These are phyloP conservation scores for Paedocypris micromegethes DNA, from an alignment of 2,797 vertebrate genomes.

Conservation along the genomic window DNA sequence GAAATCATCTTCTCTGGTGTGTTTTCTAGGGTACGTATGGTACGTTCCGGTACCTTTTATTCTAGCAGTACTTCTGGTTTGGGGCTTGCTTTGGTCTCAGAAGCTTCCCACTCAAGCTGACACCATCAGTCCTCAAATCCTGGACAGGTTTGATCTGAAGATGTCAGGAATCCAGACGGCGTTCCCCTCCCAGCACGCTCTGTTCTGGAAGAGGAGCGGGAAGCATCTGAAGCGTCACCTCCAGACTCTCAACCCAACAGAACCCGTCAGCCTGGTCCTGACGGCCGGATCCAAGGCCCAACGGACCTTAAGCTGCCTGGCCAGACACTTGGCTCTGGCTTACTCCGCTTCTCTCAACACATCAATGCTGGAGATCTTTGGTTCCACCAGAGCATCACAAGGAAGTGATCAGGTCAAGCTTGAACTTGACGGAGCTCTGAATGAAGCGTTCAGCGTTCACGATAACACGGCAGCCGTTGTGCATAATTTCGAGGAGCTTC, in stretches of 20 bases:
- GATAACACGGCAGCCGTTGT: constrained; percentile 73
- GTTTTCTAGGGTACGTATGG: constrained; percentile 52
- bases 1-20: not conserved
- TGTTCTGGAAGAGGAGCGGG: constrained; percentile 74
- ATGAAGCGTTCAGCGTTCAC: constrained; percentile 65
- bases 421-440: constrained; percentile 73
- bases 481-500: constrained; percentile 81
- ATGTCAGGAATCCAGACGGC: constrained; percentile 62
- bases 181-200: constrained; percentile 74
- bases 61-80: constrained; percentile 4
- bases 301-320: constrained; percentile 78
- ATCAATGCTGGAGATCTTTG: constrained; percentile 68
- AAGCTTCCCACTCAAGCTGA: constrained; percentile 1
- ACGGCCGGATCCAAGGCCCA: constrained; percentile 67
- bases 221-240: constrained; percentile 82
- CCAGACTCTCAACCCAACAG: constrained; percentile 59
- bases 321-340: constrained; percentile 64
- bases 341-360: constrained; percentile 68
- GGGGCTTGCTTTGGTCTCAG: constrained; percentile 41
- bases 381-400: constrained; percentile 54
- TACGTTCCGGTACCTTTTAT: constrained; percentile 45
- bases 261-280: constrained; percentile 83
- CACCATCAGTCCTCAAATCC: not conserved
- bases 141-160: constrained; percentile 61
- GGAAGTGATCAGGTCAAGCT: constrained; percentile 77